Base-by-base conservation (phyloP, 2,797 vertebrate genomes). In the Ataeniobius toweri region DNA sequence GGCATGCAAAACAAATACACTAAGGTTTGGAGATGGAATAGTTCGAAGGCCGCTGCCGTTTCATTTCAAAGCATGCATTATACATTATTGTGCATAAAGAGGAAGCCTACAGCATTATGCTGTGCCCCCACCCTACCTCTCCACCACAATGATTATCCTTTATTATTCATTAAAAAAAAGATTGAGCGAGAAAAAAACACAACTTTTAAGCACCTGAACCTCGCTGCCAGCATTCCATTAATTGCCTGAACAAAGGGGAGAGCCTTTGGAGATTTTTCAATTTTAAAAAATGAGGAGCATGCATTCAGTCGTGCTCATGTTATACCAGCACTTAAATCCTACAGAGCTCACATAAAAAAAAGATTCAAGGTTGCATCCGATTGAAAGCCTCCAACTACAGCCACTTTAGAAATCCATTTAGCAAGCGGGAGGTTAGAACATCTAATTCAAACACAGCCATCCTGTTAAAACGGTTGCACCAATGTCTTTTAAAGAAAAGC, bases 301-400 rank as follows among this genome's bases (percentile, higher is more conserved):
- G 94, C 93, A 96, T 96, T 96, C 95, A 96, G 93, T 89, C 88
- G 91, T 90, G 90, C 94, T 94, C 94, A 95, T 94, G 95, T 95
- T 95, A 95, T 95, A 95, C 93, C 87, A 89, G 93, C 95, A 96
- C 95, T 96, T 96, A 96, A 96, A 96, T 94, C 93, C 93, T 91
- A 95, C 94, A 95, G 94, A 95, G 93, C 93, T 94, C 93, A 94
- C 94, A 95, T 95, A 96, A 96, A 96, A 46, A 95, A 96, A 94
- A 92, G 93, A 94, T 94, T 95, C 96, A 96, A 96, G 96, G 95
- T 96, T 93, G 94, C 92, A 91, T 94, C 94, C 94, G 90, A 91
- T 92, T 93, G 91, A 94, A 94, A 94, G 89, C 91, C 85, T 83
- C 86, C 88, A 95, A 90, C 92, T 86, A 96, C 91, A 94, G 93